phyloP scores from a whole-genome alignment of 2,113 vertebrate species.

The Austrofundulus limnaeus region DNA sequence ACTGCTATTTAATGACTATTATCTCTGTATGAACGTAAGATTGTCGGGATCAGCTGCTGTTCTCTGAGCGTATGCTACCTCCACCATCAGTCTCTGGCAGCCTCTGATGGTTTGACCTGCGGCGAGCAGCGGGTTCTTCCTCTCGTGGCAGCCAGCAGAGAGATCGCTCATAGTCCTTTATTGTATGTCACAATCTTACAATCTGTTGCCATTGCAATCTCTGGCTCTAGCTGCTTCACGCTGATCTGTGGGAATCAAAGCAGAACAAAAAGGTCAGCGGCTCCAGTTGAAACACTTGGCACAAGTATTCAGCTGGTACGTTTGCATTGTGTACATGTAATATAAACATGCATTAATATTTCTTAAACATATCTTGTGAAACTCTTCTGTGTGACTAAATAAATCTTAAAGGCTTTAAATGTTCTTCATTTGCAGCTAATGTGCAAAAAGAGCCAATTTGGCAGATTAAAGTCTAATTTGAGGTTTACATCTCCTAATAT shows the following conservation, averaged over 20 bases:
- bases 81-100: slow-evolving; percentile 10
- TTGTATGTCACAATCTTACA: slow-evolving; percentile 88
- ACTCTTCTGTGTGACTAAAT: slow-evolving; percentile 44
- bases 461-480: slow-evolving; percentile 70
- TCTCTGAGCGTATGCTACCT: slow-evolving; percentile 33
- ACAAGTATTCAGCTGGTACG: neutral
- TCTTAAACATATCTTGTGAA: neutral
- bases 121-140: neutral
- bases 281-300: slow-evolving; percentile 2
- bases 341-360: neutral
- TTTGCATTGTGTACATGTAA: neutral
- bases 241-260: slow-evolving; percentile 81
- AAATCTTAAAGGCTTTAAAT: slow-evolving; percentile 53
- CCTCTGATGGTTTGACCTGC: neutral
- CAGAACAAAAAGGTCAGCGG: slow-evolving; percentile 24
- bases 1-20: neutral
- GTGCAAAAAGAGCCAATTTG: slow-evolving; percentile 69
- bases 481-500: slow-evolving; percentile 67
- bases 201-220: slow-evolving; percentile 84
- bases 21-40: neutral
- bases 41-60: neutral
- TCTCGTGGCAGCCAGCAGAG: neutral
- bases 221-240: slow-evolving; percentile 85
- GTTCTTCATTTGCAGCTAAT: slow-evolving; percentile 58
- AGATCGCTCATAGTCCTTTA: slow-evolving; percentile 85